Percentiles rank a stretch among this genome's conserved stretches.
Evolutionary conservation across 1,140 invertebrate genomes (phyloP).

Genomic region (Drosophila subobscura): DNA sequence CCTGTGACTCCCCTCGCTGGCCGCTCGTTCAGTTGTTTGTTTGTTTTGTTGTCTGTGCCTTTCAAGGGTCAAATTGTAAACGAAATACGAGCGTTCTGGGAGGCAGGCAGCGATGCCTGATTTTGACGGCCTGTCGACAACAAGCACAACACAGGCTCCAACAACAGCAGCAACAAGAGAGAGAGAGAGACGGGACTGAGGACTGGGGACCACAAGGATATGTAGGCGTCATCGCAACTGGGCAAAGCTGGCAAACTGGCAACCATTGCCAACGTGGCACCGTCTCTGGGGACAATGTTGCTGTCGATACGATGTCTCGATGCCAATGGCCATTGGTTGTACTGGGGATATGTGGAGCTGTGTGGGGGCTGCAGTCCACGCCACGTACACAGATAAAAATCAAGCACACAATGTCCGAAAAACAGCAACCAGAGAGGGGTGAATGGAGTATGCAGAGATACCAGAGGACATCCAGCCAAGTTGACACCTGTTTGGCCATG

Average conservation of each 20-base stretch:
- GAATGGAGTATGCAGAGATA: neutral
- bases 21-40: slow-evolving; percentile 29
- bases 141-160: slow-evolving; percentile 30
- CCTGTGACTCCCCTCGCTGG: slow-evolving; percentile 24
- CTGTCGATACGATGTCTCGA: slow-evolving; percentile 60
- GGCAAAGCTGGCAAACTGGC: slow-evolving; percentile 27
- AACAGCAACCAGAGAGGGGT: slow-evolving; percentile 34
- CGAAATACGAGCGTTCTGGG: slow-evolving; percentile 68
- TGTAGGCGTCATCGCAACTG: slow-evolving; percentile 60
- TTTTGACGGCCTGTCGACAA: slow-evolving; percentile 70
- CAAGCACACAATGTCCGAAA: slow-evolving; percentile 60
- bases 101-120: slow-evolving; percentile 51
- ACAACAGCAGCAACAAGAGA: slow-evolving; percentile 12
- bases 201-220: slow-evolving; percentile 51
- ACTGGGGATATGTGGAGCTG: neutral
- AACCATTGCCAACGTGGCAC: slow-evolving; percentile 45
- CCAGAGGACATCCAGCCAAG: slow-evolving; percentile 19
- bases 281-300: slow-evolving; percentile 63
- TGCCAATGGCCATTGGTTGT: slow-evolving; percentile 43
- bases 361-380: slow-evolving; percentile 31
- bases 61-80: slow-evolving; percentile 76
- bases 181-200: slow-evolving; percentile 2
- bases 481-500: slow-evolving; percentile 30
- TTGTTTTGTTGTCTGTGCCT: slow-evolving; percentile 52
- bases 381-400: slow-evolving; percentile 74